Evolutionary conservation across 2,797 vertebrate species (phyloP).

Genomic region (Scolopax bukidnonensis): DNA sequence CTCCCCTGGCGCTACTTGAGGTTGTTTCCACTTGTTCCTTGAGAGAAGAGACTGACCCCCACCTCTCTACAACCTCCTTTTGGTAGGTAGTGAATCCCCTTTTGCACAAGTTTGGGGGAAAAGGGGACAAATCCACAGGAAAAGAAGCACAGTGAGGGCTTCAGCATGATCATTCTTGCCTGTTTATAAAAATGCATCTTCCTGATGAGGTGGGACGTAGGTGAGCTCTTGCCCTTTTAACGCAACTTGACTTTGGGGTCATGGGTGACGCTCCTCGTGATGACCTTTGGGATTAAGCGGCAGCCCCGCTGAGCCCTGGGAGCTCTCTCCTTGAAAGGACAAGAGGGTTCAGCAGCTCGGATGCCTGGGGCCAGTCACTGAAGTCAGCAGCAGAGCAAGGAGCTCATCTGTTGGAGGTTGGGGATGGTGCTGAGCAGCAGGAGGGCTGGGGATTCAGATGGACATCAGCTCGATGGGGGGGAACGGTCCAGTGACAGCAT

Average conservation of each 20-base stretch:
- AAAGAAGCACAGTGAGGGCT: neutral
- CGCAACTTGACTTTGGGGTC: neutral
- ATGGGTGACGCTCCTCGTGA: neutral
- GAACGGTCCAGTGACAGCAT: fast-evolving
- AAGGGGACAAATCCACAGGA: fast-evolving
- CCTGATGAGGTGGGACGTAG: fast-evolving
- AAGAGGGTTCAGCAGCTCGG: neutral
- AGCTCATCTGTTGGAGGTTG: neutral
- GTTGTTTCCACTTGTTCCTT: no score
- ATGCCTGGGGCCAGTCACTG: fast-evolving
- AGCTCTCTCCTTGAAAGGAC: neutral
- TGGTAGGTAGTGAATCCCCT: no score
- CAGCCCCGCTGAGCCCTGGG: neutral
- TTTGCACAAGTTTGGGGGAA: neutral
- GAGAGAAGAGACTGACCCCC: no score
- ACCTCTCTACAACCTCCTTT: no score
- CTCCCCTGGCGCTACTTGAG: no score
- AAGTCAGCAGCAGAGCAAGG: fast-evolving
- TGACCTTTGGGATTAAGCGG: constrained; percentile 27
- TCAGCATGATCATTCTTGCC: fast-evolving
- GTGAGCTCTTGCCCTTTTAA: constrained; percentile 37
- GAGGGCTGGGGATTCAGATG: neutral
- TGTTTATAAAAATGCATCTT: neutral
- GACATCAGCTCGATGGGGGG: fast-evolving
- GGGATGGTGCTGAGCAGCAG: neutral